Conservation (phyloP, 2,797 vertebrate species). For the Gymnothorax reevesii region DNA sequence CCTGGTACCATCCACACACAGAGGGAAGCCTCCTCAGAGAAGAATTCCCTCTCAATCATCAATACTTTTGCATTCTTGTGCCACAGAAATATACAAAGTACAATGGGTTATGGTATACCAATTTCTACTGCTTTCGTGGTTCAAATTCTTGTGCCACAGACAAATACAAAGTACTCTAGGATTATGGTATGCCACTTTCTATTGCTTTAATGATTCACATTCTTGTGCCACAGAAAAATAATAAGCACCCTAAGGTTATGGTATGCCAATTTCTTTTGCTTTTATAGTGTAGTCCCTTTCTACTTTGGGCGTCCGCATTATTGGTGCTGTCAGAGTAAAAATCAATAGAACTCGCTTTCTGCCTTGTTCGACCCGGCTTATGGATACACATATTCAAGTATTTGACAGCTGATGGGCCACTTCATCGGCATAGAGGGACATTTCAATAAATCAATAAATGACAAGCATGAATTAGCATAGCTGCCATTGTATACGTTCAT, state of each 20-base stretch:
- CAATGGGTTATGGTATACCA: neutral
- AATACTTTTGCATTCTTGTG: neutral
- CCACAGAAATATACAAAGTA: neutral
- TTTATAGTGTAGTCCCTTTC: neutral
- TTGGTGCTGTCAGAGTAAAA: neutral
- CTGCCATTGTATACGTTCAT: neutral
- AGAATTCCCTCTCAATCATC: neutral
- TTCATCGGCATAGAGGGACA: neutral
- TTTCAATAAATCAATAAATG: neutral
- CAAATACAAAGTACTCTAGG: neutral
- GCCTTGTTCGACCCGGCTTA: neutral
- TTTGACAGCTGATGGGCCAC: neutral
- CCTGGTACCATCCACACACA: neutral
- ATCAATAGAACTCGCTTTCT: neutral
- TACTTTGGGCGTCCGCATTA: constrained; percentile 11
- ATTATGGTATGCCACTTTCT: neutral
- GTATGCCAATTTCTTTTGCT: constrained; percentile 1
- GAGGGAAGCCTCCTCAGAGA: neutral
- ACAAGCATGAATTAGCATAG: neutral
- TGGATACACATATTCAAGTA: neutral
- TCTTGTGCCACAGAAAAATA: neutral
- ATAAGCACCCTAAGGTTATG: neutral
- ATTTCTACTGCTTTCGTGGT: constrained; percentile 1
- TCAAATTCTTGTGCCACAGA: neutral
- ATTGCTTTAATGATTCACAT: neutral